Evolutionary conservation across 2,797 vertebrate species (phyloP).

Genomic region (Pseudomugil tenellus): DNA sequence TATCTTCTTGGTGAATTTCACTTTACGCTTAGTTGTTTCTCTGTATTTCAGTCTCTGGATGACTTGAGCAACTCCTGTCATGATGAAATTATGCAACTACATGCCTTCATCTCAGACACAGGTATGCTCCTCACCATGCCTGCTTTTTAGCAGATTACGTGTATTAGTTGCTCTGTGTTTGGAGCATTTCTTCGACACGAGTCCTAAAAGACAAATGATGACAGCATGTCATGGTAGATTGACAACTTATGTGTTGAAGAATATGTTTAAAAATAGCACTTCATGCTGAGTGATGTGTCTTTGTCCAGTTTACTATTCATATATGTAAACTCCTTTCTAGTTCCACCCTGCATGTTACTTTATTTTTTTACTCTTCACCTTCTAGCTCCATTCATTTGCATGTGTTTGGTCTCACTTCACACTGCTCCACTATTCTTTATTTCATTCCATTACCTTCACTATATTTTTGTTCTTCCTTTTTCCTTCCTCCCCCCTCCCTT

Average conservation of each 20-base stretch:
- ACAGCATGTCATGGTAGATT: not conserved
- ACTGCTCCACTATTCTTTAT: constrained; percentile 51
- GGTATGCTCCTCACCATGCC: constrained; percentile 78
- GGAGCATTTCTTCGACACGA: not conserved
- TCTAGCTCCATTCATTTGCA: constrained; percentile 41
- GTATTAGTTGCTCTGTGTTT: not conserved
- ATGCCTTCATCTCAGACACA: constrained; percentile 97
- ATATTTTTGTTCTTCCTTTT: constrained; percentile 67
- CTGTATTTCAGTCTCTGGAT: constrained; percentile 89
- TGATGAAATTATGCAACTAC: constrained; percentile 90
- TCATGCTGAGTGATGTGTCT: not conserved
- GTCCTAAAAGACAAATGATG: not conserved
- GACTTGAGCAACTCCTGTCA: constrained; percentile 91
- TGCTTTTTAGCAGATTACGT: not conserved
- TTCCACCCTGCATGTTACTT: constrained; percentile 27
- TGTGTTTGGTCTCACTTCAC: constrained; percentile 42
- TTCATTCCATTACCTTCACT: constrained; percentile 71
- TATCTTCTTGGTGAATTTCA: not conserved
- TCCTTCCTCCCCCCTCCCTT: constrained; percentile 9
- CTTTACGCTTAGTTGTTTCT: constrained; percentile 22
- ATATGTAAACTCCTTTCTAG: constrained; percentile 20
- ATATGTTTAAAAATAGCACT: not conserved
- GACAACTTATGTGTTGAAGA: not conserved
- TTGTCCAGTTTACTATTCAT: not conserved
- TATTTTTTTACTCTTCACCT: constrained; percentile 35